phyloP scores from a whole-genome alignment of 2,888 invertebrate species.

The Neocrepidodera transversa region DNA sequence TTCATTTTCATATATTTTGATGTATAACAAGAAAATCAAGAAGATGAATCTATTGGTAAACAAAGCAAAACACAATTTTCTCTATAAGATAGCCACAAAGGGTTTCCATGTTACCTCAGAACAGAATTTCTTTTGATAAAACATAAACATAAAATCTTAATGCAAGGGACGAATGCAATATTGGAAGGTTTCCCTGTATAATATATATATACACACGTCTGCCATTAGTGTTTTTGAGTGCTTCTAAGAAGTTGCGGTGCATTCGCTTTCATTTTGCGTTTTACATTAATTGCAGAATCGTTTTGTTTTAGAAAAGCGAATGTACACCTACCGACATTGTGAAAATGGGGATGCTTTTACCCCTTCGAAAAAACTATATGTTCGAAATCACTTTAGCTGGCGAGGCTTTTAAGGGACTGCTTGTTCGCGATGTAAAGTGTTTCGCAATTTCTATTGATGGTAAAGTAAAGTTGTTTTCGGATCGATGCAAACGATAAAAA shows the following conservation, averaged over 20 bases:
- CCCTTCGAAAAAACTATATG: conserved; percentile 19
- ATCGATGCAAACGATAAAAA: not conserved
- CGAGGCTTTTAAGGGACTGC: conserved; percentile 19
- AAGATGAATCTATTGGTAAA: no score
- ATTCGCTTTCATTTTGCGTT: conserved; percentile 20
- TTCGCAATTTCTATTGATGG: conserved; percentile 12
- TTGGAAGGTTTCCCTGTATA: conserved; percentile 7
- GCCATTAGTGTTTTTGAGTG: conserved; percentile 22
- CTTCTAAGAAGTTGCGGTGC: conserved; percentile 16
- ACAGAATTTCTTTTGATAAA: not conserved
- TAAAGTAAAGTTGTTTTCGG: conserved; percentile 6
- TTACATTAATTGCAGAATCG: conserved; percentile 24
- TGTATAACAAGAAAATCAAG: no score
- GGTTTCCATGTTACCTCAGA: not conserved
- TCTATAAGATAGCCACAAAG: not conserved
- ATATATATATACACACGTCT: no score
- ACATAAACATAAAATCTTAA: not conserved
- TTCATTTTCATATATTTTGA: no score
- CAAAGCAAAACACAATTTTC: not conserved
- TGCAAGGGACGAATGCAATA: not conserved
- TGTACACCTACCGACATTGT: conserved; percentile 15
- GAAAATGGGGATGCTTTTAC: conserved; percentile 15
- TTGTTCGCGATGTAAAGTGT: conserved; percentile 16
- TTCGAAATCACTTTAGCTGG: conserved; percentile 20
- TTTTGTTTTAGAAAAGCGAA: conserved; percentile 16